Evolutionary conservation across 1,140 invertebrate species (phyloP).

Genomic region (Rhynchophorus ferrugineus): DNA sequence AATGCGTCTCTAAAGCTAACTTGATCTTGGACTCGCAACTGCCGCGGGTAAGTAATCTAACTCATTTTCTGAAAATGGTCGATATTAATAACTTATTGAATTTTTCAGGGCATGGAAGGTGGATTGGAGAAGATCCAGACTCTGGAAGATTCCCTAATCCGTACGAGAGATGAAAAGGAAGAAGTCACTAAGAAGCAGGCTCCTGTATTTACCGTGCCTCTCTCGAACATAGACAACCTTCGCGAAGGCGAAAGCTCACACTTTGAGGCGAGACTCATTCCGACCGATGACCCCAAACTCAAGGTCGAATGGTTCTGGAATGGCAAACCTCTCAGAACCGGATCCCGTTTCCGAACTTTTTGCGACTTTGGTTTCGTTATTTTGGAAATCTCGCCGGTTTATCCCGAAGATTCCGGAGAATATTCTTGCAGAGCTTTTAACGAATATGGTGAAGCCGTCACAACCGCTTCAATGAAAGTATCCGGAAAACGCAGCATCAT

Average conservation of each 20-base stretch:
- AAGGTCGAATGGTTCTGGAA: constrained; percentile 96
- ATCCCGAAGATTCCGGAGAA: constrained; percentile 89
- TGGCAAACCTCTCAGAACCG: constrained; percentile 80
- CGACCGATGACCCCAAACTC: constrained; percentile 88
- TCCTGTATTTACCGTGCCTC: constrained; percentile 83
- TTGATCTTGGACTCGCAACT: constrained; percentile 93
- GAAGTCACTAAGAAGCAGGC: constrained; percentile 70
- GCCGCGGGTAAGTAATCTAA: constrained; percentile 58
- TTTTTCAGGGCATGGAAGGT: constrained; percentile 78
- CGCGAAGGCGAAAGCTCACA: constrained; percentile 88
- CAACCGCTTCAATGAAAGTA: constrained; percentile 83
- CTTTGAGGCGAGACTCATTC: constrained; percentile 87
- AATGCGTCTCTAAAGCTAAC: constrained; percentile 82
- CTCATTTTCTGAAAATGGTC: neutral
- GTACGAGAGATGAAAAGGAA: constrained; percentile 58
- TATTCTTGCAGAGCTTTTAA: constrained; percentile 87
- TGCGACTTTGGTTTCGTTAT: constrained; percentile 94
- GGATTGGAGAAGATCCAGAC: constrained; percentile 86
- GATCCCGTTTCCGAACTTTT: constrained; percentile 87
- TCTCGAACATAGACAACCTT: constrained; percentile 77
- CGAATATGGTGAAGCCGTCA: constrained; percentile 89
- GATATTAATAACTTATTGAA: constrained; percentile 15
- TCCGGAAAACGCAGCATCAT: constrained; percentile 87
- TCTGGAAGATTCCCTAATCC: constrained; percentile 79
- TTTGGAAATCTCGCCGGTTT: constrained; percentile 88